Base-by-base conservation (phyloP, 2,797 vertebrate species). In the Stomatorhinus walkeri region DNA sequence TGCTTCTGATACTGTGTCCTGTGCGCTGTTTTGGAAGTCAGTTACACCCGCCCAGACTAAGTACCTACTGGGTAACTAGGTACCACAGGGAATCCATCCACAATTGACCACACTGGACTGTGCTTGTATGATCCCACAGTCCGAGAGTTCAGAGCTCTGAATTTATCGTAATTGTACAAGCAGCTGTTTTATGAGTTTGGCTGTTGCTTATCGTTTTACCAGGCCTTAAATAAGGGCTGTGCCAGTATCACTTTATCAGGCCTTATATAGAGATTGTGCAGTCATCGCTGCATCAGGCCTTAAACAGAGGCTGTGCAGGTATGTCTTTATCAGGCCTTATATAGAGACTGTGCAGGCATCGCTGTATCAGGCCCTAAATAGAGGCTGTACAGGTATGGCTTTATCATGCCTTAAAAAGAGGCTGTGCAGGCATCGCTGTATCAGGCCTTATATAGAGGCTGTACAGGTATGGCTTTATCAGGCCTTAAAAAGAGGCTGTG, bases 361-460 rank as follows among this genome's bases (percentile, higher is more conserved):
- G 5, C 14, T 76, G 12, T 76, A 43, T 5, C 4, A 5, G 43
- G 43, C 43, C 49, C 14, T 51, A 52, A 3, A 52, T 1, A 16
- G 51, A 3, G 51, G 2, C 12, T 52, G 51, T 52, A 14, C 14
- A 0, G 3, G 51, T 4, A 52, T 52, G 1, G 2, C 14, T 61
- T 2, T 22, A 6, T 9, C 52, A 7, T 19, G 19, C 6, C n/a
- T 8, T 59, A 59, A 9, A 24, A 0, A 59, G 56, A 59, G 56
- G 2, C n/a, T 9, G n/a, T 22, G n/a, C 56, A 0, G 0, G 7
- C 0, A 22, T 59, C 0, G 2, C n/a, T 59, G 0, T 22, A 59
- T 59, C 56, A 22, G 56, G n/a, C n/a, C n/a, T 59, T 59, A 59
- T 2, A 59, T 2, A 59, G n/a, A 22, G 56, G 2, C 56, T 9